These are phyloP conservation scores for Pangasianodon hypophthalmus DNA, from an alignment of 2,113 vertebrate genomes.

Conservation along the genomic window DNA sequence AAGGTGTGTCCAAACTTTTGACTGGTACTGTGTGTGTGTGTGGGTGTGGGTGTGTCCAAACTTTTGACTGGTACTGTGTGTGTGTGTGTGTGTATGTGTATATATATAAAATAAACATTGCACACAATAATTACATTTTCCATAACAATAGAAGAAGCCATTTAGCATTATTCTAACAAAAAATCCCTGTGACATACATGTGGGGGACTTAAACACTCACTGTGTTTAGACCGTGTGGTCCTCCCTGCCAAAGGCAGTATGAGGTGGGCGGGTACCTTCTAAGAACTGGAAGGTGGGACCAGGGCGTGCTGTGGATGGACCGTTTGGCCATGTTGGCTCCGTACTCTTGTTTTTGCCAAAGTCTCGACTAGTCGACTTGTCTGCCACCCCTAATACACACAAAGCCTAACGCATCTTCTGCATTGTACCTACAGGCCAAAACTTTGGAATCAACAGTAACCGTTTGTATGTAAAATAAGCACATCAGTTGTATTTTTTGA, in stretches of 20 bases:
- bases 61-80: too few species aligned
- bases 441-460: neutral
- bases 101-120: too few species aligned
- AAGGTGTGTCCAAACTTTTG: too few species aligned
- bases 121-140: neutral
- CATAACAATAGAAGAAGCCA: neutral
- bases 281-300: neutral
- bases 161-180: neutral
- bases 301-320: neutral
- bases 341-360: neutral
- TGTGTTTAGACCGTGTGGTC: neutral
- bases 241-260: neutral
- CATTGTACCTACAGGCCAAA: neutral
- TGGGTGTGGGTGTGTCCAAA: too few species aligned
- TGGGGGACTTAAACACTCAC: neutral
- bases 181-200: neutral
- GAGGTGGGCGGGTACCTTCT: neutral
- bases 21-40: too few species aligned
- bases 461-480: neutral
- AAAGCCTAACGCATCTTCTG: neutral
- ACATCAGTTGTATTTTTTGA: neutral
- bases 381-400: neutral
- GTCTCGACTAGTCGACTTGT: neutral
- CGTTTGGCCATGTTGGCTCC: neutral
- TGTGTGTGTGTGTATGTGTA: too few species aligned